Evolutionary conservation across 2,888 invertebrate genomes (phyloP).

Genomic region (Subacronicta megacephala): DNA sequence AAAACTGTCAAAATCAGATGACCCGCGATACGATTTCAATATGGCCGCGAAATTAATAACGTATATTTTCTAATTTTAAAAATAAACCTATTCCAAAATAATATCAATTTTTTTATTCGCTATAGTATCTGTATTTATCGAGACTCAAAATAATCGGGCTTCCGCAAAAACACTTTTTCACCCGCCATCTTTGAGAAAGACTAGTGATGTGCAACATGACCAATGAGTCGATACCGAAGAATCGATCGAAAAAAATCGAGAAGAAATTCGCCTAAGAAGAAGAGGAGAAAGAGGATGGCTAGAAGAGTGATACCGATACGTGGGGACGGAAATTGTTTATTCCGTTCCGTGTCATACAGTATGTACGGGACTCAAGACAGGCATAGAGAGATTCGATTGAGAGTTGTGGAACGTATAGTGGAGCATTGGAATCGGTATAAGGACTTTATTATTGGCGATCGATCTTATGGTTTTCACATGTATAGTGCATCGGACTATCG

Average conservation of each 20-base stretch:
- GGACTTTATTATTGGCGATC: slow-evolving; percentile 82
- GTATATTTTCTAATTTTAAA: slow-evolving; percentile 24
- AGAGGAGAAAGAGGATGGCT: slow-evolving; percentile 61
- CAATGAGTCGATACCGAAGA: slow-evolving; percentile 56
- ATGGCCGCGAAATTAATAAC: slow-evolving; percentile 39
- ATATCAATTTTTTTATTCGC: not conserved
- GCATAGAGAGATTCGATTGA: slow-evolving; percentile 76
- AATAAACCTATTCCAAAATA: not conserved
- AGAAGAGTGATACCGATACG: slow-evolving; percentile 74
- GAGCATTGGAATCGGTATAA: slow-evolving; percentile 79
- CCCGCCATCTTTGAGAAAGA: slow-evolving; percentile 29
- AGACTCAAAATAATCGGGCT: slow-evolving; percentile 4
- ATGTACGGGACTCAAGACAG: slow-evolving; percentile 78
- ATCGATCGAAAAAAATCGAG: slow-evolving; percentile 31
- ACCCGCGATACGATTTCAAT: slow-evolving; percentile 19
- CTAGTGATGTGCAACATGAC: slow-evolving; percentile 52
- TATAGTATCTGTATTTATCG: not conserved
- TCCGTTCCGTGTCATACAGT: slow-evolving; percentile 79
- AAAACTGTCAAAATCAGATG: slow-evolving; percentile 28
- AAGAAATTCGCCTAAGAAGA: slow-evolving; percentile 35
- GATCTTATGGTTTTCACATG: slow-evolving; percentile 73
- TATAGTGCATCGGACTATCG: slow-evolving; percentile 67
- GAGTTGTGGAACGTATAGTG: slow-evolving; percentile 76
- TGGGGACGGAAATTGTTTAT: slow-evolving; percentile 83
- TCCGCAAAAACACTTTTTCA: not conserved